Base-by-base conservation (phyloP, 2,888 invertebrate genomes). In the Ormyrus nitidulus region DNA sequence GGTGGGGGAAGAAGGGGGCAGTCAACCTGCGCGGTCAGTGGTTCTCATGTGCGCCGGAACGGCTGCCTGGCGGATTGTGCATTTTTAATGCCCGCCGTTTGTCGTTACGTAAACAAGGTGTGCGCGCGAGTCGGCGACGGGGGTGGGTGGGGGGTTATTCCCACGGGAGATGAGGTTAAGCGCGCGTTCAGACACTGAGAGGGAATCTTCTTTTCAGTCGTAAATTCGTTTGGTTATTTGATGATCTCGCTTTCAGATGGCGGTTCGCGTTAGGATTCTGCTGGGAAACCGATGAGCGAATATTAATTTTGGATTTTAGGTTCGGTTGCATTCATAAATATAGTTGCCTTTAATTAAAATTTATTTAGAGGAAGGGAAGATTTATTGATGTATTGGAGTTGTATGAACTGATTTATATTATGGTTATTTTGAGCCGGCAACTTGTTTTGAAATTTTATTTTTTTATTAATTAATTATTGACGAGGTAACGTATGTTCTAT, bases 21-120 rank as follows among this genome's bases (percentile, higher is more conserved):
- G 87, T 89, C 88, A 88, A 89, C 88, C 88, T 89, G 89, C 88
- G 85, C 77, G 64, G 61, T 34, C 89, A 89, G 89, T 83, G 88
- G 85, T 85, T 88, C 88, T 88, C 88, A 88, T 73, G 58, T 13
- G 53, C 34, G 34, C 11, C n/a, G 46, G 19, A 53, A 19, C 11
- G 34, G 0, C 34, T 3, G 34, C 34, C 34, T 34, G 34, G 34
- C 34, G 34, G 34, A 34, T 34, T 34, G 66, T 69, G 68, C 72
- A 81, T 81, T 83, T 83, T 82, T 79, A 70, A 81, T 82, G 83
- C 78, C 70, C 74, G 70, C 10, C 58, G 62, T 81, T 84, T 83
- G 83, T 84, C 66, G 82, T 84, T 85, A 83, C 83, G 77, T 83
- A 84, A 85, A 68, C 49, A 71, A 61, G 46, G 34, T 34, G 34